Conservation (phyloP, 2,113 vertebrate species). For the Sapayoa aenigma region DNA sequence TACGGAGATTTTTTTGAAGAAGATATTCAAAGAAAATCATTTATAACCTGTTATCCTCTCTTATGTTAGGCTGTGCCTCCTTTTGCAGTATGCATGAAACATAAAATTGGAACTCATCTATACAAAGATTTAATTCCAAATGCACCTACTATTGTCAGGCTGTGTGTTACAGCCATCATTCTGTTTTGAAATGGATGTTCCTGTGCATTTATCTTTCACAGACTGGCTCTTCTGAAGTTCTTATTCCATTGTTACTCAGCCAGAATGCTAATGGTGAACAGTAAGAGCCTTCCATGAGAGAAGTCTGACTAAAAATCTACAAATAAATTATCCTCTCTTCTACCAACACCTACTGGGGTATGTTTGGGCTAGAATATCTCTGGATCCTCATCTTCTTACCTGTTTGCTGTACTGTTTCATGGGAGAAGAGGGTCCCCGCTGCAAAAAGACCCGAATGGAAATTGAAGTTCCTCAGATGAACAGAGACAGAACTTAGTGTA, state of each 20-base stretch:
- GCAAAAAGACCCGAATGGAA: neutral
- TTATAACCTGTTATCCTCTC: conserved; percentile 30
- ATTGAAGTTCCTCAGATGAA: neutral
- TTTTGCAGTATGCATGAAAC: conserved; percentile 40
- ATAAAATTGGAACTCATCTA: conserved; percentile 22
- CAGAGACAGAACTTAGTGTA: neutral
- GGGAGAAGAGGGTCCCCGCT: neutral
- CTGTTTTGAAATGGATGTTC: conserved; percentile 47
- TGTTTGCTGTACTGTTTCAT: neutral
- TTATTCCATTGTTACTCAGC: conserved; percentile 2
- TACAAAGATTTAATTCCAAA: conserved; percentile 52
- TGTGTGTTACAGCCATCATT: conserved; percentile 17
- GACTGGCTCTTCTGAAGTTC: conserved; percentile 21
- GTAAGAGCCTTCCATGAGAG: neutral
- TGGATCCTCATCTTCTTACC: neutral
- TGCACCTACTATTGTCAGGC: conserved; percentile 19
- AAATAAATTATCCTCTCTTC: neutral
- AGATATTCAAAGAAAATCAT: conserved; percentile 38
- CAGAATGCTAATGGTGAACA: conserved; percentile 34
- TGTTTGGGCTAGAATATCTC: neutral
- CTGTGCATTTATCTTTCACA: conserved; percentile 26
- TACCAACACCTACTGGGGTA: neutral
- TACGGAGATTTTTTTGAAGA: conserved; percentile 8
- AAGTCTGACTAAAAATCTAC: conserved; percentile 10
- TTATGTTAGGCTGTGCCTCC: neutral